These are phyloP conservation scores for Himalopsyche phryganea DNA, from an alignment of 1,140 invertebrate species.

Conservation along the genomic window DNA sequence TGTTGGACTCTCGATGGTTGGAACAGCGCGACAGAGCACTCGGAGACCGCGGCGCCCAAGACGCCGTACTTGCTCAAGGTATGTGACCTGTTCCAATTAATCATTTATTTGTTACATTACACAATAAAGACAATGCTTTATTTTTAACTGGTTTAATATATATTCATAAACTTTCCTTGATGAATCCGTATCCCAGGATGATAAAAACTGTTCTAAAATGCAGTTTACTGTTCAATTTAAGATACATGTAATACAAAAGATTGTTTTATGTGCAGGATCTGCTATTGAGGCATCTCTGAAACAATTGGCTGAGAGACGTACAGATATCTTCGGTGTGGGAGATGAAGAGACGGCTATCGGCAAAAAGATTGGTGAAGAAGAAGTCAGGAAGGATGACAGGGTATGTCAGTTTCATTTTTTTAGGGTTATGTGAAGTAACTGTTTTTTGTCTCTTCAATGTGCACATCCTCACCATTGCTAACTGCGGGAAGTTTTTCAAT, in stretches of 20 bases:
- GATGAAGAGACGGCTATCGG: conserved; percentile 98
- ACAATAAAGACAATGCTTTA: no score
- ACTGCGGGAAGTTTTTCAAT: no score
- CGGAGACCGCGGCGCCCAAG: conserved; percentile 46
- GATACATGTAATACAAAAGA: no score
- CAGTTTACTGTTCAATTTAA: no score
- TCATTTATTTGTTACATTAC: no score
- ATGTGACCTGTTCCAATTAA: conserved; percentile 3
- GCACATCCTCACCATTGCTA: no score
- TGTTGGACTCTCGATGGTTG: conserved; percentile 96
- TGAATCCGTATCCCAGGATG: no score
- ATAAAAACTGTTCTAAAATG: neutral
- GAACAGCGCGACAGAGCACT: conserved; percentile 80
- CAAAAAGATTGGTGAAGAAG: conserved; percentile 98
- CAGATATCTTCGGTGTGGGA: conserved; percentile 99
- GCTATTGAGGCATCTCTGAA: conserved; percentile 95
- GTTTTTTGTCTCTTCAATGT: no score
- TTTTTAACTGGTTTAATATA: no score
- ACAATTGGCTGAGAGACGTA: conserved; percentile 94
- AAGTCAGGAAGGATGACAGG: conserved; percentile 80
- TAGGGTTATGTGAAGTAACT: no score
- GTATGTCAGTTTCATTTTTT: conserved; percentile 4
- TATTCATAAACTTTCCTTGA: no score
- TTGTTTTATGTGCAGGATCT: conserved; percentile 54
- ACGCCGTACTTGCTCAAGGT: conserved; percentile 49